Conservation (phyloP, 1,140 invertebrate species). For the Conus betulinus region DNA sequence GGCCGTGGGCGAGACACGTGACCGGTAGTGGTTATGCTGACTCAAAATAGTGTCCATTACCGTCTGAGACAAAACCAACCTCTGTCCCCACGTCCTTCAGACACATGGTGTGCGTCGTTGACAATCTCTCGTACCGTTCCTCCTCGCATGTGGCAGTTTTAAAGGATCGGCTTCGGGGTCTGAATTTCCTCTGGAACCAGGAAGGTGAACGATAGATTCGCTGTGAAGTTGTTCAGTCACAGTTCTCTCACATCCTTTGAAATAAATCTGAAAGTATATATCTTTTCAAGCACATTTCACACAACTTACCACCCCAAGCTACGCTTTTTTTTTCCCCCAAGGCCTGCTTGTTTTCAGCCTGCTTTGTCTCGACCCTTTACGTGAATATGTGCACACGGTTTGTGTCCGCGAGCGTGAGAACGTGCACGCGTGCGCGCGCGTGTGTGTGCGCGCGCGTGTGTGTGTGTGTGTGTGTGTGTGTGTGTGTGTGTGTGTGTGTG, state of each 20-base stretch:
- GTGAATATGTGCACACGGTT: background rate
- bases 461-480: conserved; percentile 15
- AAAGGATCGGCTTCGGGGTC: background rate
- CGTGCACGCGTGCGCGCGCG: background rate
- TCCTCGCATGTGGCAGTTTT: background rate
- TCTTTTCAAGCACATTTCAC: too few relatives aligned
- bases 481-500: too few relatives aligned
- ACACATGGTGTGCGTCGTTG: conserved; percentile 29
- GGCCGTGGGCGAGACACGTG: conserved; percentile 14
- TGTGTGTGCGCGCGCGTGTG: conserved; percentile 24
- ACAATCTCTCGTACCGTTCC: background rate
- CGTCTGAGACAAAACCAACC: conserved; percentile 1
- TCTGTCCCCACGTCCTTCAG: background rate
- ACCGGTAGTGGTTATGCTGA: conserved; percentile 23
- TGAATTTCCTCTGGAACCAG: background rate
- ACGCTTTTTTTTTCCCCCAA: too few relatives aligned
- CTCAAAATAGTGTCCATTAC: conserved; percentile 16
- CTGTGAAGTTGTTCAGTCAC: background rate
- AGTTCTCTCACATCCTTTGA: background rate
- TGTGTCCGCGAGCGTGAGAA: background rate
- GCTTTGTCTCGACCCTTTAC: too few relatives aligned
- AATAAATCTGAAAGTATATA: too few relatives aligned
- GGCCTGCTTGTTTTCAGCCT: too few relatives aligned
- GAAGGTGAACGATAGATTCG: background rate
- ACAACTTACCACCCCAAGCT: too few relatives aligned